Evolutionary conservation across 1,140 invertebrate species (phyloP).

Genomic region (Lutraria rhynchaena): DNA sequence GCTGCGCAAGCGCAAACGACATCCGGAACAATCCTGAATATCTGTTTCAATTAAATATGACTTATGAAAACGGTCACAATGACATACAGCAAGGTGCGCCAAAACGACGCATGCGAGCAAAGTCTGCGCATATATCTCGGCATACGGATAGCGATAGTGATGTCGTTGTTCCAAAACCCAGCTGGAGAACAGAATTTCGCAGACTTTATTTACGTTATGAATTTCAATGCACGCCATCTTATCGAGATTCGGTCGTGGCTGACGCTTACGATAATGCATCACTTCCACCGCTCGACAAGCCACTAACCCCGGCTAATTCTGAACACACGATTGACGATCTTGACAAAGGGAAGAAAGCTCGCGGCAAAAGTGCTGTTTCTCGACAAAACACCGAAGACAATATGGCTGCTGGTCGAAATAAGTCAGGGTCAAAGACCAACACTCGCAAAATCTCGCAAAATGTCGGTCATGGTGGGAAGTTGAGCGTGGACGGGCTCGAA

Average conservation of each 20-base stretch:
- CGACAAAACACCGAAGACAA: constrained; percentile 40
- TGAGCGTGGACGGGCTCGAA: constrained; percentile 34
- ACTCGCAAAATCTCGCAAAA: constrained; percentile 44
- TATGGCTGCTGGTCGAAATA: constrained; percentile 16
- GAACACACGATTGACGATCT: constrained; percentile 33
- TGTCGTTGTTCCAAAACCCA: not conserved
- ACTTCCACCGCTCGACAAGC: constrained; percentile 44
- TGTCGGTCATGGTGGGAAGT: constrained; percentile 50
- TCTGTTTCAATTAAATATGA: constrained; percentile 62
- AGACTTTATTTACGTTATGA: constrained; percentile 41
- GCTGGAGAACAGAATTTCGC: constrained; percentile 45
- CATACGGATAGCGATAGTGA: constrained; percentile 29
- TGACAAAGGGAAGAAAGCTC: constrained; percentile 7
- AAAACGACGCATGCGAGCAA: constrained; percentile 24
- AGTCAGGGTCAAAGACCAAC: constrained; percentile 27
- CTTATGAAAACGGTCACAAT: not conserved
- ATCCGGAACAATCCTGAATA: constrained; percentile 72
- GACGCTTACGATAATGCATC: constrained; percentile 19
- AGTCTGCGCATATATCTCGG: constrained; percentile 30
- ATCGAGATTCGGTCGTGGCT: constrained; percentile 14
- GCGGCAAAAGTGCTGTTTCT: constrained; percentile 22
- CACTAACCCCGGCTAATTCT: constrained; percentile 45
- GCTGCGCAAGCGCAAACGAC: constrained; percentile 63
- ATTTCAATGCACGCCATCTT: constrained; percentile 47
- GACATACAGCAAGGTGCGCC: constrained; percentile 13